Percentiles rank a stretch among this genome's conserved stretches.
These are phyloP conservation scores for Sebastes minor DNA, from an alignment of 2,797 vertebrate species.

Conservation along the genomic window DNA sequence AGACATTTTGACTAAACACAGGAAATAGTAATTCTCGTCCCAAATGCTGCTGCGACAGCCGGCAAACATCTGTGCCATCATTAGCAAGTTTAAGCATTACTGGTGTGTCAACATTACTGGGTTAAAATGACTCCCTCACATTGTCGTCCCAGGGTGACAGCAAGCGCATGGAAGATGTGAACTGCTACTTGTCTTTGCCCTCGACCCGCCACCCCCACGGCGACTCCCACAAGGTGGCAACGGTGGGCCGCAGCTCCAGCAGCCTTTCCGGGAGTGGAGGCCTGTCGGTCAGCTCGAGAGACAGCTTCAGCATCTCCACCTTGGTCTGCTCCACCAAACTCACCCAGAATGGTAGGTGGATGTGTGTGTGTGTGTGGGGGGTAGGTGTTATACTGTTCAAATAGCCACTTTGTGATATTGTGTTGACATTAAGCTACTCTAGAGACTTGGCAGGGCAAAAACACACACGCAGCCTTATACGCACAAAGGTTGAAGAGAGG, in stretches of 20 bases:
- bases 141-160: slow-evolving; percentile 89
- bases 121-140: neutral
- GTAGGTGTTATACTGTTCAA: neutral
- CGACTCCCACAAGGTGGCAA: slow-evolving; percentile 83
- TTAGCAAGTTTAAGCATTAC: neutral
- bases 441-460: slow-evolving; percentile 7
- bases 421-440: neutral
- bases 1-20: slow-evolving; percentile 4
- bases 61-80: slow-evolving; percentile 1
- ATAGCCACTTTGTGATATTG: neutral
- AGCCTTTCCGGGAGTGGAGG: slow-evolving; percentile 73
- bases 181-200: slow-evolving; percentile 86
- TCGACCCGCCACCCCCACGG: slow-evolving; percentile 84
- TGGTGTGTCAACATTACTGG: neutral
- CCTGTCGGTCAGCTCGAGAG: slow-evolving; percentile 92
- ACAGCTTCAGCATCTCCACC: slow-evolving; percentile 91
- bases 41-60: neutral
- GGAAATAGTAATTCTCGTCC: neutral
- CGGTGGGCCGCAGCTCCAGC: slow-evolving; percentile 86
- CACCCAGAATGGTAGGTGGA: slow-evolving; percentile 92
- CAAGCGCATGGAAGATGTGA: slow-evolving; percentile 97
- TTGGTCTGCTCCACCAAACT: slow-evolving; percentile 98
- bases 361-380: slow-evolving; percentile 2
- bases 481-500: slow-evolving; percentile 3
- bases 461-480: neutral